Conservation (phyloP, 2,113 vertebrate genomes). For the Pycnonotus jocosus region DNA sequence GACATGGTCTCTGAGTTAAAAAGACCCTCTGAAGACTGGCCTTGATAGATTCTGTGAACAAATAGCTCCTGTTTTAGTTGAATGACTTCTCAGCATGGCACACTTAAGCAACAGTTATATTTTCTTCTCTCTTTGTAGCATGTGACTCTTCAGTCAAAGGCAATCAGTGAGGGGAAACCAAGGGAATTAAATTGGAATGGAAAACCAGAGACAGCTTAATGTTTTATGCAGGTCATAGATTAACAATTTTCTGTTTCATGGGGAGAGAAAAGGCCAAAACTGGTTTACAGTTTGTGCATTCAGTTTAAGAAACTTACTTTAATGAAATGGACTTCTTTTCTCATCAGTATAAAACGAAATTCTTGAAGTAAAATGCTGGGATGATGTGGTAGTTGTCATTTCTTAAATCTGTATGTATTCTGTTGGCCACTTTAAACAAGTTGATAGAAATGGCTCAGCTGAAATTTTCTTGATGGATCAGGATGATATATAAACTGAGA, state of each 20-base stretch:
- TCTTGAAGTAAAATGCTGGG: background rate
- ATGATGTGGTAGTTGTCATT: background rate
- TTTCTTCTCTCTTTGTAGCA: conserved; percentile 49
- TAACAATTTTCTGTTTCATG: conserved; percentile 39
- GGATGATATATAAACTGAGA: background rate
- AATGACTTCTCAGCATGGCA: conserved; percentile 42
- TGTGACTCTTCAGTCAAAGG: conserved; percentile 60
- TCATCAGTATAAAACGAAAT: background rate
- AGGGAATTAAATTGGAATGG: conserved; percentile 53
- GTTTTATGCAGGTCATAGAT: conserved; percentile 58
- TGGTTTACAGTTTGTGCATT: conserved; percentile 4
- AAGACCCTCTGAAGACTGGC: background rate
- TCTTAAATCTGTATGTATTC: background rate
- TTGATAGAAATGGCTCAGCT: background rate
- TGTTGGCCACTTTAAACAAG: background rate
- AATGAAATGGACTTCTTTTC: background rate
- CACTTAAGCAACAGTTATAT: conserved; percentile 28
- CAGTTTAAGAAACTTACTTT: background rate
- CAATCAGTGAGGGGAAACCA: conserved; percentile 54
- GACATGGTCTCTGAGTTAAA: background rate
- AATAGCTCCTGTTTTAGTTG: conserved; percentile 51
- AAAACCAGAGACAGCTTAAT: conserved; percentile 59
- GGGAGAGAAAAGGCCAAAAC: conserved; percentile 13
- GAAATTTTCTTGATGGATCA: background rate
- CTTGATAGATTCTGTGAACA: conserved; percentile 17